These are phyloP conservation scores for Drosophila quinaria DNA, from an alignment of 2,888 invertebrate genomes.

Conservation along the genomic window DNA sequence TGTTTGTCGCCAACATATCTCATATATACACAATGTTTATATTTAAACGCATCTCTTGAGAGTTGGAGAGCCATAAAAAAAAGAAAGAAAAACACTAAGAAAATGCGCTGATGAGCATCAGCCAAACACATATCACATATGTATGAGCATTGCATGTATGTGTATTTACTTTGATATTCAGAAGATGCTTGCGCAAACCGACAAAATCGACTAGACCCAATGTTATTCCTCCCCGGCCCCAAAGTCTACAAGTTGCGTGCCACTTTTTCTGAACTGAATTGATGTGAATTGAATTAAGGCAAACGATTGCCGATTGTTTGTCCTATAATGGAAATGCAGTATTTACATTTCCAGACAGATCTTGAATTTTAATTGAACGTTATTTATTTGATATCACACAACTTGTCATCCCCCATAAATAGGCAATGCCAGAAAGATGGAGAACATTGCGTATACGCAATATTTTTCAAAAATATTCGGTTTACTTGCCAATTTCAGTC, in stretches of 20 bases:
- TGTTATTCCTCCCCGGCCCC: too few species aligned
- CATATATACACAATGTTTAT: slow-evolving; percentile 45
- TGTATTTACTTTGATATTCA: slow-evolving; percentile 37
- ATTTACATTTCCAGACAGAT: slow-evolving; percentile 5
- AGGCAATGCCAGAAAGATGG: slow-evolving; percentile 10
- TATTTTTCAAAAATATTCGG: background rate
- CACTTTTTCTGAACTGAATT: slow-evolving; percentile 49
- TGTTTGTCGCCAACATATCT: slow-evolving; percentile 20
- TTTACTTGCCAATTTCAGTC: background rate
- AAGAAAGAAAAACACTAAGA: slow-evolving; percentile 2
- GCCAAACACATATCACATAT: slow-evolving; percentile 2
- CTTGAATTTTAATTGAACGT: slow-evolving; percentile 3
- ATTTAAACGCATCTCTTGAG: slow-evolving; percentile 61
- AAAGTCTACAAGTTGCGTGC: slow-evolving; percentile 39
- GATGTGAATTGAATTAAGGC: slow-evolving; percentile 72
- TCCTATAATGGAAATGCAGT: slow-evolving; percentile 9
- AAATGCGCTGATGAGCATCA: slow-evolving; percentile 19
- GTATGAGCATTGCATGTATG: background rate
- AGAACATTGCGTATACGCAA: slow-evolving; percentile 28
- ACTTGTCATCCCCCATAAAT: slow-evolving; percentile 13
- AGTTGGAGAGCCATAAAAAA: slow-evolving; percentile 16
- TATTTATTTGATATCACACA: slow-evolving; percentile 1
- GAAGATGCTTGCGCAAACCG: slow-evolving; percentile 27
- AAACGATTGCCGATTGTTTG: slow-evolving; percentile 32
- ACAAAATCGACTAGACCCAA: slow-evolving; percentile 1